These are phyloP conservation scores for Spea hammondii DNA, from an alignment of 2,797 vertebrate genomes.

Conservation along the genomic window DNA sequence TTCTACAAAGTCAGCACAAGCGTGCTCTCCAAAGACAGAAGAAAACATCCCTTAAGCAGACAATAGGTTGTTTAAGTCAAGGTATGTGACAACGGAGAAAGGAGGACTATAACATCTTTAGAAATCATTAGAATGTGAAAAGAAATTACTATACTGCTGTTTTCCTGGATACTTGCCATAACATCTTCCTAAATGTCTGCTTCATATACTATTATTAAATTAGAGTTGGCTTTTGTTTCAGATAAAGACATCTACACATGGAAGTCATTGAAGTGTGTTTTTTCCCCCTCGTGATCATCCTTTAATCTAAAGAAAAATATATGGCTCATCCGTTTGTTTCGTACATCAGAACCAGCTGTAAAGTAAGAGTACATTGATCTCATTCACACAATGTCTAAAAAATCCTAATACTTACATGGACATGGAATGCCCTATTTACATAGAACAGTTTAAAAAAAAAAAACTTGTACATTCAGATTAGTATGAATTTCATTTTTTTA, in stretches of 20 bases:
- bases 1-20: conserved; percentile 9
- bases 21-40: background rate
- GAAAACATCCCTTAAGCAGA: background rate
- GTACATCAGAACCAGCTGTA: background rate
- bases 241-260: background rate
- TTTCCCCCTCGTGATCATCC: background rate
- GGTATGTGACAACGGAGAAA: background rate
- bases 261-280: background rate
- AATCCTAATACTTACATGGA: too few relatives aligned
- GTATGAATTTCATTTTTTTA: too few relatives aligned
- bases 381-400: too few relatives aligned
- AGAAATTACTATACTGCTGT: background rate
- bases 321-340: background rate
- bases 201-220: conserved; percentile 14
- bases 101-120: background rate
- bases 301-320: background rate
- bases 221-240: background rate
- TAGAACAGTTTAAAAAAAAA: too few relatives aligned
- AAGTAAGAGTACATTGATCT: background rate
- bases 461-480: too few relatives aligned
- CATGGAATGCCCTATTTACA: too few relatives aligned
- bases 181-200: background rate
- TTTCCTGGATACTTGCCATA: conserved; percentile 2
- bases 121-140: background rate
- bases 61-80: background rate